Evolutionary conservation across 2,113 vertebrate species (phyloP), one percentile per base, ranked within the genome.

Genomic region (Austrofundulus limnaeus): DNA sequence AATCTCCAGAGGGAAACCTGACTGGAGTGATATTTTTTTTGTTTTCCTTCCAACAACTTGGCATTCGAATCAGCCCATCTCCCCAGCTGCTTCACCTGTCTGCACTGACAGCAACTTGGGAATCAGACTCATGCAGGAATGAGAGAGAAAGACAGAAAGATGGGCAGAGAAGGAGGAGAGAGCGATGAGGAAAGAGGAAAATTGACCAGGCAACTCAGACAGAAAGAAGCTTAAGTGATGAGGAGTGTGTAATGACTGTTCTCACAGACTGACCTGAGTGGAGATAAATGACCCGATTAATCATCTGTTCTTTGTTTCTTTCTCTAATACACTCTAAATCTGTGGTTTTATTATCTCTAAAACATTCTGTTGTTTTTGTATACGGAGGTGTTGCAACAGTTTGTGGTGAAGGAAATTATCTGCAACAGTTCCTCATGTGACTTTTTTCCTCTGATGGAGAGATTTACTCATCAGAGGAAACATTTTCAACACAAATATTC

Each of bases 71-170:
- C 72, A 65, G 59, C 63, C 79, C 13, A 37, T 70, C 77, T 85
- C 79, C 61, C 70, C 63, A 66, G 80, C 72, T 82, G 81, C 75
- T 74, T 78, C 76, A 77, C 72, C 83, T 89, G 85, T 85, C 88
- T 81, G 71, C 70, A 17, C 81, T 88, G 88, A 88, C 83, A 83
- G 86, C 74, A 72, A 75, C 86, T 88, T 76, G 74, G 52, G 72
- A 87, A 78, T 88, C 86, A 81, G 25, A 45, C 58, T 81, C 80
- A 71, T 75, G 59, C 31, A 61, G 70, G 69, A 84, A 80, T 55
- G 62, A 81, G 77, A 66, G 69, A 66, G 67, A 61, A 74, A 76
- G 77, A 70, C 66, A 65, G 64, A 56, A 28, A 81, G 78, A 88
- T 67, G 65, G 75, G 67, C 64, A 43, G 34, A 17, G 24, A 65